Percentiles rank a stretch among this genome's conserved stretches.
Evolutionary conservation across 1,140 invertebrate genomes (phyloP).

Genomic region (Ruditapes philippinarum): DNA sequence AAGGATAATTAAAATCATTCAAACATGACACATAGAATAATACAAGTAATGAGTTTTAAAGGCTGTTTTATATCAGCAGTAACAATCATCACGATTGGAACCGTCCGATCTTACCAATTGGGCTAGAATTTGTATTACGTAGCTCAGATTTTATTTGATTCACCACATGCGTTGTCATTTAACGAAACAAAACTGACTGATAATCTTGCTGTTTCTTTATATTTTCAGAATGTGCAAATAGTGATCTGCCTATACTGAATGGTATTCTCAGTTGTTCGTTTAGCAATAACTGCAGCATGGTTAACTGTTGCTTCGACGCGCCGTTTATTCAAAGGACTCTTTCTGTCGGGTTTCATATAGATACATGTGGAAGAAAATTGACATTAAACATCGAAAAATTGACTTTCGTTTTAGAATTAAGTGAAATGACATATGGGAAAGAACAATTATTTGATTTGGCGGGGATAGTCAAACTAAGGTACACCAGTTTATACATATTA

Average conservation of each 20-base stretch:
- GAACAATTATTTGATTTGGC: neutral
- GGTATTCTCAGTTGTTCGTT: neutral
- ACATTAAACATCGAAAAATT: neutral
- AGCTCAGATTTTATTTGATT: too few relatives aligned
- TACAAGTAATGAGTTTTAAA: too few relatives aligned
- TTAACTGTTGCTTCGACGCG: neutral
- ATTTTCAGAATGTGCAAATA: neutral
- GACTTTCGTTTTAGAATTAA: neutral
- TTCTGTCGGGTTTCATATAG: neutral
- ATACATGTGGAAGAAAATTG: neutral
- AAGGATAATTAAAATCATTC: too few relatives aligned
- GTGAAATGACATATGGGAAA: neutral
- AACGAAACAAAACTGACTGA: too few relatives aligned
- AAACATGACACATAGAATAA: too few relatives aligned
- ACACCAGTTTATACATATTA: neutral
- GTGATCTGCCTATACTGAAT: neutral
- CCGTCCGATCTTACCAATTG: too few relatives aligned
- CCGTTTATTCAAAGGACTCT: neutral
- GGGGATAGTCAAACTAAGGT: neutral
- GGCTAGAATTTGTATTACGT: too few relatives aligned
- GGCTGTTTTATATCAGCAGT: too few relatives aligned
- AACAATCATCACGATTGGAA: too few relatives aligned
- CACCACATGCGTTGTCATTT: too few relatives aligned
- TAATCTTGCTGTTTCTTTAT: too few relatives aligned
- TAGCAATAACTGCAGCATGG: neutral